These are phyloP conservation scores for Drosophila tristis DNA, from an alignment of 1,140 invertebrate species.

Conservation along the genomic window DNA sequence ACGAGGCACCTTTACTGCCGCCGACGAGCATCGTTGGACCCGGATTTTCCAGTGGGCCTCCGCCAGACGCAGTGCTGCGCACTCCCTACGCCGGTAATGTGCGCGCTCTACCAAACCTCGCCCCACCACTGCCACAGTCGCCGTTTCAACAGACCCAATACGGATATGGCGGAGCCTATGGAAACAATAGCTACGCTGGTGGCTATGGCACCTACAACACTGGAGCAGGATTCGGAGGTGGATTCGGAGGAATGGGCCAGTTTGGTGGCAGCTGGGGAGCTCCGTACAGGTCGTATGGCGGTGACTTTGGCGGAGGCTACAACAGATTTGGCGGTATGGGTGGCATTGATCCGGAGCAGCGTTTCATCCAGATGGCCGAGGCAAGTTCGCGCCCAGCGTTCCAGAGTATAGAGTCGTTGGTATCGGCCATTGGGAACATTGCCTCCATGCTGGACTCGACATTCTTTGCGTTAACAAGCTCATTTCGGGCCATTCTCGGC, in stretches of 20 bases:
- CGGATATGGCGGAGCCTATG: conserved; percentile 44
- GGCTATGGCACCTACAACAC: conserved; percentile 48
- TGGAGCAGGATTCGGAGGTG: conserved; percentile 33
- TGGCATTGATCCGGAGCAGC: conserved; percentile 81
- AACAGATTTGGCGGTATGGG: conserved; percentile 85
- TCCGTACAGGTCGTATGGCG: conserved; percentile 69
- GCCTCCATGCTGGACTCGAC: conserved; percentile 99
- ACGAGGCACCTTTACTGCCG: conserved; percentile 64
- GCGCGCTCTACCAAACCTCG: conserved; percentile 49
- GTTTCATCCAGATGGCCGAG: conserved; percentile 94
- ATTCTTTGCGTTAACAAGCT: conserved; percentile 96
- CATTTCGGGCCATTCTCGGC: conserved; percentile 96
- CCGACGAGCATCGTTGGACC: conserved; percentile 25
- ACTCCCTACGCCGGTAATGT: conserved; percentile 76
- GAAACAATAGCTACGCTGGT: conserved; percentile 38
- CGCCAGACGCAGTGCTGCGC: conserved; percentile 45
- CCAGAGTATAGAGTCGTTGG: conserved; percentile 96
- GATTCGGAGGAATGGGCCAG: conserved; percentile 51
- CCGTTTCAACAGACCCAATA: conserved; percentile 56
- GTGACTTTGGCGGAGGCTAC: conserved; percentile 76
- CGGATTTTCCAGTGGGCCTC: conserved; percentile 27
- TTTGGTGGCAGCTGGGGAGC: conserved; percentile 39
- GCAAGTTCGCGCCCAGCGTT: conserved; percentile 96
- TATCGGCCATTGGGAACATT: conserved; percentile 95
- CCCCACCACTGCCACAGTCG: conserved; percentile 67